Percentiles rank a stretch among this genome's conserved stretches.
Conservation (phyloP, 92 coral and sea anemone genomes). For the Bergia sp. region DNA sequence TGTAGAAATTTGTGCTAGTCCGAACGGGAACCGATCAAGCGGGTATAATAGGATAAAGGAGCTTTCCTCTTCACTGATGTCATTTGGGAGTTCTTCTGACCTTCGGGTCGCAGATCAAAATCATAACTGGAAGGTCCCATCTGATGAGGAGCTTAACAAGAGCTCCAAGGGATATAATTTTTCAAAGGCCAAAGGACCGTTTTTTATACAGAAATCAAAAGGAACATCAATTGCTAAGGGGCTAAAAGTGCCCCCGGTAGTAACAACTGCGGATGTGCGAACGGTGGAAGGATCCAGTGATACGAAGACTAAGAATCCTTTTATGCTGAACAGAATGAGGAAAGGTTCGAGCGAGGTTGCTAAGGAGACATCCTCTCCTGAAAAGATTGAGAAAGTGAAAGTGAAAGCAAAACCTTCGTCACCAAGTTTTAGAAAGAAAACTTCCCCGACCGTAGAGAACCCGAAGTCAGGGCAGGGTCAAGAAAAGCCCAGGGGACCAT, state of each 20-base stretch:
- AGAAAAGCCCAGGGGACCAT: slow-evolving; percentile 71
- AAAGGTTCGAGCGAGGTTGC: not conserved
- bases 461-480: not conserved
- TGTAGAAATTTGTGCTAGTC: not conserved
- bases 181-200: slow-evolving; percentile 54
- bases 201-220: slow-evolving; percentile 54
- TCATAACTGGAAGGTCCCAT: slow-evolving; percentile 12
- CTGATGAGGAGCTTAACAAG: slow-evolving; percentile 31
- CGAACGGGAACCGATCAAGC: slow-evolving; percentile 14
- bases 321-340: slow-evolving; percentile 35
- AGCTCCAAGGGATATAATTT: slow-evolving; percentile 20
- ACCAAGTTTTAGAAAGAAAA: slow-evolving; percentile 7
- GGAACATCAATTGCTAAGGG: slow-evolving; percentile 46
- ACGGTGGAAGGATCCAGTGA: slow-evolving; percentile 45
- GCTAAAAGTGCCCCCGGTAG: slow-evolving; percentile 31
- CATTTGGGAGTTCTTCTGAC: slow-evolving; percentile 38
- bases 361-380: not conserved
- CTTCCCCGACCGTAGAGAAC: slow-evolving; percentile 21
- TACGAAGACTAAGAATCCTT: slow-evolving; percentile 20
- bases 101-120: slow-evolving; percentile 30
- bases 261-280: slow-evolving; percentile 22
- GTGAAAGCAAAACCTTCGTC: slow-evolving; percentile 22
- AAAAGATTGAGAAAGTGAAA: slow-evolving; percentile 16
- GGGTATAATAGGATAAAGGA: slow-evolving; percentile 39
- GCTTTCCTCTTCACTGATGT: slow-evolving; percentile 38